phyloP scores from a whole-genome alignment of 2,797 vertebrate species.

The Hozukius guyotensis region DNA sequence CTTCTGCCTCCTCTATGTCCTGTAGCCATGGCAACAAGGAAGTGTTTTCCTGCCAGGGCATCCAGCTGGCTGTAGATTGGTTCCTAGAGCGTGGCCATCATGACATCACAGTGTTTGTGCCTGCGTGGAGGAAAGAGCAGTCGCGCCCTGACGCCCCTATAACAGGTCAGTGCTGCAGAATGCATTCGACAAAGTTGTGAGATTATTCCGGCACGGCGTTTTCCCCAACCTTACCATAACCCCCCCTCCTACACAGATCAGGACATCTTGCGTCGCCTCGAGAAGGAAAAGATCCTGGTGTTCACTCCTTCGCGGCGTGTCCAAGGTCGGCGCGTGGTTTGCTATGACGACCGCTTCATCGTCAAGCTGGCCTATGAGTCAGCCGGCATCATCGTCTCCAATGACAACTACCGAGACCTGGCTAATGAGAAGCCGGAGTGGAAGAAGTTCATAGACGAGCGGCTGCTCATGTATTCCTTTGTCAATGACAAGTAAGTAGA shows the following conservation, averaged over 20 bases:
- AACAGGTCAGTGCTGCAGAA: constrained; percentile 81
- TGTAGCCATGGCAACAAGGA: constrained; percentile 96
- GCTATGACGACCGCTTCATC: constrained; percentile 94
- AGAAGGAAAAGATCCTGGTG: constrained; percentile 93
- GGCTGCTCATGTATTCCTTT: constrained; percentile 95
- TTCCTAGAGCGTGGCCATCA: constrained; percentile 94
- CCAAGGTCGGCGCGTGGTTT: constrained; percentile 92
- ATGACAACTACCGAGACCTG: constrained; percentile 94
- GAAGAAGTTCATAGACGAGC: constrained; percentile 96
- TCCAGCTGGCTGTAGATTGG: constrained; percentile 95
- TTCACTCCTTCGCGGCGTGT: constrained; percentile 93
- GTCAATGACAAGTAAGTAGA: constrained; percentile 94
- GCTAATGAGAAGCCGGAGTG: constrained; percentile 94
- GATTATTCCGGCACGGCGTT: neutral
- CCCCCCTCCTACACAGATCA: constrained; percentile 82
- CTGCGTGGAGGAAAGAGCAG: constrained; percentile 95
- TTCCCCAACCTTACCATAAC: neutral
- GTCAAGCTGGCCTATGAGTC: constrained; percentile 94
- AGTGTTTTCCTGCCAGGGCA: constrained; percentile 96
- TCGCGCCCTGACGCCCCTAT: constrained; percentile 94
- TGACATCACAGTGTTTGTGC: constrained; percentile 94
- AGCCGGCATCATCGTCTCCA: constrained; percentile 94
- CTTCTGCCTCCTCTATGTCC: neutral
- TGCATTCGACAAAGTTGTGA: fast-evolving
- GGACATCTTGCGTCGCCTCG: constrained; percentile 90